These are phyloP conservation scores for Aplodontia rufa DNA, from an alignment of 2,113 vertebrate genomes.

Conservation along the genomic window DNA sequence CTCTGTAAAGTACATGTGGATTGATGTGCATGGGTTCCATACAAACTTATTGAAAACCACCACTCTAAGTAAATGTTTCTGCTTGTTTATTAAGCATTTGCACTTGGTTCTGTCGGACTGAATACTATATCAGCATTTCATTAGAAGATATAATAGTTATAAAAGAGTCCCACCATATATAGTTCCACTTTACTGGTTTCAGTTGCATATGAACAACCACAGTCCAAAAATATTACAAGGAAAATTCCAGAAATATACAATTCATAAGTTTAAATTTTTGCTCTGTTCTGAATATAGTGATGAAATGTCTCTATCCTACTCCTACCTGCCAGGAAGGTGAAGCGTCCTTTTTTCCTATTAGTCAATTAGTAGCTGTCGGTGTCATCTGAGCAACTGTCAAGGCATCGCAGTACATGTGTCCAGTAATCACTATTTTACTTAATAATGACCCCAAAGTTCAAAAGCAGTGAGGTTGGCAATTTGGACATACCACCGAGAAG, in stretches of 20 bases:
- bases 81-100: background rate
- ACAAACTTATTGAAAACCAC: background rate
- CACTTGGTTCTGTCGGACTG: background rate
- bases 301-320: background rate
- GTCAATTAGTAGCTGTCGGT: background rate
- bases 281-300: too few species aligned
- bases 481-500: background rate
- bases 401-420: background rate
- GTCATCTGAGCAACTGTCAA: background rate
- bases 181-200: background rate
- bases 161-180: background rate
- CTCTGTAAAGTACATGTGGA: background rate
- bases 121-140: background rate
- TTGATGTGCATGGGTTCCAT: background rate
- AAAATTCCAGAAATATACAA: background rate
- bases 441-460: background rate
- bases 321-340: background rate
- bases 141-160: background rate
- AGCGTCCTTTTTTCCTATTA: background rate
- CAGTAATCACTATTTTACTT: background rate
- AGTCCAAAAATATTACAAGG: background rate
- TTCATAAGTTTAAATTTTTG: too few species aligned
- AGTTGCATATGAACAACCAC: background rate
- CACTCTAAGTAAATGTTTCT: background rate
- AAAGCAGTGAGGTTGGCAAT: background rate